These are phyloP conservation scores for Steatornis caripensis DNA, from an alignment of 2,113 vertebrate species.

Conservation along the genomic window DNA sequence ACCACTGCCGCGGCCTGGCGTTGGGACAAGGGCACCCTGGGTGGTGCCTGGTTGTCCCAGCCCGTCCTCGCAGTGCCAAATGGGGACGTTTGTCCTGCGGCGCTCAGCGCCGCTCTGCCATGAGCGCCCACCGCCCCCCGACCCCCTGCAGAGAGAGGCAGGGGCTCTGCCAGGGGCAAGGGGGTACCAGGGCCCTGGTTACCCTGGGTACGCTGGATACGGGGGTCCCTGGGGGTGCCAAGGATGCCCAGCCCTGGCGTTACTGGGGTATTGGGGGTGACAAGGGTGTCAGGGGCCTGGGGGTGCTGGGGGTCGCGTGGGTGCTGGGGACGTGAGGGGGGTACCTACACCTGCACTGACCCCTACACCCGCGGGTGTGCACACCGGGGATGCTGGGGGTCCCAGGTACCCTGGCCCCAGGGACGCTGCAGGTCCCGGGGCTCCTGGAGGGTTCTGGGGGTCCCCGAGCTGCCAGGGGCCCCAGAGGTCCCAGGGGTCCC, in stretches of 20 bases:
- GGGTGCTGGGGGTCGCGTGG: neutral
- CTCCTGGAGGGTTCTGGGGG: neutral
- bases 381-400: neutral
- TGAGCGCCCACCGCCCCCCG: neutral
- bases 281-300: too few relatives aligned
- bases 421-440: neutral
- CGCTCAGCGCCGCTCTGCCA: fast-evolving
- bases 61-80: fast-evolving
- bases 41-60: neutral
- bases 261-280: too few relatives aligned
- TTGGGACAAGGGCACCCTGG: neutral
- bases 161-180: neutral
- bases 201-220: neutral
- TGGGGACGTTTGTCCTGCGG: fast-evolving
- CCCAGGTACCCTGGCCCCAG: too few relatives aligned
- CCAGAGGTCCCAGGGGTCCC: neutral
- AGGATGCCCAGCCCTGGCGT: neutral
- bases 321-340: neutral
- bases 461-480: too few relatives aligned
- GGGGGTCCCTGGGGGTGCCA: neutral
- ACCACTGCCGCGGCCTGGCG: too few relatives aligned
- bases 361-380: too few relatives aligned
- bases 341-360: neutral
- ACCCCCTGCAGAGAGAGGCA: fast-evolving
- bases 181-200: neutral